phyloP scores from a whole-genome alignment of 2,888 invertebrate species.

The Sinhomidia bicolor region DNA sequence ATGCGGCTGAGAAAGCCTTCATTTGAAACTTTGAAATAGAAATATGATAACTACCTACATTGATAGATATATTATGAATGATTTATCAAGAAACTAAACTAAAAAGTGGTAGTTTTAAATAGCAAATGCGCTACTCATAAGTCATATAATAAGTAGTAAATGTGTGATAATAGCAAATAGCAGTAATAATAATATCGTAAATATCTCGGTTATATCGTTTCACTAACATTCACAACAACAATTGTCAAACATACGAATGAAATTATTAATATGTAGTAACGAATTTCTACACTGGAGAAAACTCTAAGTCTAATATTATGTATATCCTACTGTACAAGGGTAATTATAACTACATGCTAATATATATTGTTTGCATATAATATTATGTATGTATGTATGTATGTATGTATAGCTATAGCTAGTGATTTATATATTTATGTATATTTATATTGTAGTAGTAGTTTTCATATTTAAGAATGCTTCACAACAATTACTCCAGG shows the following conservation, averaged over 20 bases:
- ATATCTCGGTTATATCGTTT: conserved; percentile 58
- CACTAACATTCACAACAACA: conserved; percentile 60
- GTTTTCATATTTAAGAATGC: conserved; percentile 82
- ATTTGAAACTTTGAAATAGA: conserved; percentile 7
- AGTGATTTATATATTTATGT: conserved; percentile 14
- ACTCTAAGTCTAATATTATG: background rate
- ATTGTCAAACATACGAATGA: conserved; percentile 58
- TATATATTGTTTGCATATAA: too few relatives aligned
- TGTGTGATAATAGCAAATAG: conserved; percentile 41
- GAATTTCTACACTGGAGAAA: background rate
- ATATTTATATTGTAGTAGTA: conserved; percentile 18
- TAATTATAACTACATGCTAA: background rate
- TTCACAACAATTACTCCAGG: conserved; percentile 96
- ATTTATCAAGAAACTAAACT: conserved; percentile 37
- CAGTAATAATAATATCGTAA: conserved; percentile 50
- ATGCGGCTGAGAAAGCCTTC: background rate
- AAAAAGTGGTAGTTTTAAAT: conserved; percentile 12
- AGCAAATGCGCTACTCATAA: background rate
- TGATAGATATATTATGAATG: background rate
- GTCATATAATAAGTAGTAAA: background rate
- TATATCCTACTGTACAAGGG: background rate
- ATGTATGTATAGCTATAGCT: background rate
- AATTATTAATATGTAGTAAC: conserved; percentile 41
- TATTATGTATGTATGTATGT: background rate
- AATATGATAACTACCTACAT: background rate